phyloP scores from a whole-genome alignment of 2,113 vertebrate genomes.

The Rhea americana region DNA sequence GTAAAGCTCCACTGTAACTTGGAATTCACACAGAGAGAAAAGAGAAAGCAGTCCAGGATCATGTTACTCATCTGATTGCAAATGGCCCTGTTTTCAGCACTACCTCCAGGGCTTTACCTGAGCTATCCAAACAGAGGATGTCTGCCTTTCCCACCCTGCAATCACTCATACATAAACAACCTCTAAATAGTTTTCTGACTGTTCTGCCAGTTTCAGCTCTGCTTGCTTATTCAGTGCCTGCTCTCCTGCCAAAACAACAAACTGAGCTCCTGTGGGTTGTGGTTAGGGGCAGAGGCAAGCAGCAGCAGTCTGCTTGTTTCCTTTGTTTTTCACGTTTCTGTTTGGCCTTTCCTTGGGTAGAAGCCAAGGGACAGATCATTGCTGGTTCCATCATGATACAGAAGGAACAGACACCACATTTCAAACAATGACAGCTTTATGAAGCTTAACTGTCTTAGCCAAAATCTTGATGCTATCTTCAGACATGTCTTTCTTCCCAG shows the following conservation, averaged over 20 bases:
- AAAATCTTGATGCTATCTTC: slow-evolving; percentile 61
- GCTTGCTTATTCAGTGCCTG: slow-evolving; percentile 37
- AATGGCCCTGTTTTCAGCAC: background rate
- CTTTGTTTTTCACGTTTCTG: slow-evolving; percentile 53
- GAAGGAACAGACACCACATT: slow-evolving; percentile 35
- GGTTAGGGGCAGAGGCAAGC: slow-evolving; percentile 40
- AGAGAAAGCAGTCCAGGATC: slow-evolving; percentile 43
- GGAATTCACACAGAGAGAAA: slow-evolving; percentile 32
- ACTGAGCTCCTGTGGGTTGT: slow-evolving; percentile 37
- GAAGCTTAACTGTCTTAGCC: slow-evolving; percentile 35
- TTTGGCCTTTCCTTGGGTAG: slow-evolving; percentile 50
- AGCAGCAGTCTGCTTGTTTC: slow-evolving; percentile 29
- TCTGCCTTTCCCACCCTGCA: slow-evolving; percentile 60
- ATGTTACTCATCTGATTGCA: slow-evolving; percentile 52
- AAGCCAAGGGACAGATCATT: slow-evolving; percentile 59
- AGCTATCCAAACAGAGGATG: slow-evolving; percentile 40
- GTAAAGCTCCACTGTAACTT: slow-evolving; percentile 14
- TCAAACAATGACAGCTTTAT: slow-evolving; percentile 65
- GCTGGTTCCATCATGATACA: slow-evolving; percentile 42
- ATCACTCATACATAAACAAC: slow-evolving; percentile 62
- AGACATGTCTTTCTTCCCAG: slow-evolving; percentile 50
- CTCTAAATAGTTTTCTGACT: slow-evolving; percentile 53
- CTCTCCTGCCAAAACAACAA: slow-evolving; percentile 52
- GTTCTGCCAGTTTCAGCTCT: slow-evolving; percentile 54
- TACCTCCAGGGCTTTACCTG: slow-evolving; percentile 60